phyloP scores from a whole-genome alignment of 2,113 vertebrate genomes.

The Sceloporus undulatus region DNA sequence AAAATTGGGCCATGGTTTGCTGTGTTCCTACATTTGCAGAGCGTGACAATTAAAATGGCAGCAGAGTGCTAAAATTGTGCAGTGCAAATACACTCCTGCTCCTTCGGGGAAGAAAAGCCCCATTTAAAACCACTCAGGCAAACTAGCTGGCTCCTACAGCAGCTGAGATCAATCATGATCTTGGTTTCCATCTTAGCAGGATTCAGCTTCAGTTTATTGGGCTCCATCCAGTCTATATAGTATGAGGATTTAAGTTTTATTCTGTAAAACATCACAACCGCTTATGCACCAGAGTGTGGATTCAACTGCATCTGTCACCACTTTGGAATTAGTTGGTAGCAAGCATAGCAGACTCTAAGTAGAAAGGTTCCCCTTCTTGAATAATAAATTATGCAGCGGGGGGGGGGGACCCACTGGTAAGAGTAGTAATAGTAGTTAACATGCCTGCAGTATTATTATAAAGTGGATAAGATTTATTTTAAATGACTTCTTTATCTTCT shows the following conservation, averaged over 20 bases:
- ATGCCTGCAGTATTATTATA: conserved; percentile 5
- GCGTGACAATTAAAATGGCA: too few species aligned
- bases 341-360: conserved; percentile 13
- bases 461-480: conserved; percentile 26
- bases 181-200: not conserved
- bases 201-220: not conserved
- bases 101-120: not conserved
- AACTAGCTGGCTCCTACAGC: not conserved
- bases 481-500: conserved; percentile 11
- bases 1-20: too few species aligned
- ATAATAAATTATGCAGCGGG: conserved; percentile 24
- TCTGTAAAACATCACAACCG: not conserved
- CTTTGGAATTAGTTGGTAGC: conserved; percentile 21
- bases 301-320: conserved; percentile 32
- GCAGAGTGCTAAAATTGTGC: too few species aligned
- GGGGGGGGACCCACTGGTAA: conserved; percentile 1
- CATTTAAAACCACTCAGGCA: not conserved
- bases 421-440: conserved; percentile 20
- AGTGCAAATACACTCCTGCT: too few species aligned
- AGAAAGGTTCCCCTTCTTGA: not conserved
- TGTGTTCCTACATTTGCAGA: too few species aligned
- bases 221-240: not conserved
- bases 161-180: not conserved
- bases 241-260: conserved; percentile 10
- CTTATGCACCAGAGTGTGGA: conserved; percentile 8